A percentile compares a stretch with the other conserved stretches of the same genome.
phyloP scores from a whole-genome alignment of 35 echinoderm and acorn worm genomes.

The Lytechinus variegatus region DNA sequence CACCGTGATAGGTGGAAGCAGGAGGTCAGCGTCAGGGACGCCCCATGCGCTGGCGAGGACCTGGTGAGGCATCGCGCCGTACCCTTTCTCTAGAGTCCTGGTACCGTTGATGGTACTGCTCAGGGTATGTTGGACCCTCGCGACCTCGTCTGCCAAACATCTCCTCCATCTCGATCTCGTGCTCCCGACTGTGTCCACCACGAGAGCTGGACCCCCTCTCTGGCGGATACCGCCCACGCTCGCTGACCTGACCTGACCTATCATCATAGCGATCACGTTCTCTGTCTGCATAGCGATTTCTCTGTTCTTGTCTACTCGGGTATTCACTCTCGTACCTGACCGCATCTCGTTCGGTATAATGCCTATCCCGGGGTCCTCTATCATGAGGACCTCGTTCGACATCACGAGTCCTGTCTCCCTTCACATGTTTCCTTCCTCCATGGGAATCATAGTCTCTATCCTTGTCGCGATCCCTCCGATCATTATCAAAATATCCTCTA shows the following conservation, averaged over 20 bases:
- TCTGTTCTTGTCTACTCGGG: conserved; percentile 36
- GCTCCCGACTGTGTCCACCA: conserved; percentile 68
- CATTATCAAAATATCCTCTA: conserved; percentile 67
- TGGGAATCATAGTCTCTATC: conserved; percentile 90
- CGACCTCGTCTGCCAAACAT: conserved; percentile 76
- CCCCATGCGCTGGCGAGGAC: conserved; percentile 57
- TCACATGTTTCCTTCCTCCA: conserved; percentile 72
- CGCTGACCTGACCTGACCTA: conserved; percentile 31
- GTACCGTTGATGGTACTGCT: conserved; percentile 71
- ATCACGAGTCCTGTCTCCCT: conserved; percentile 96
- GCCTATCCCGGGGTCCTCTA: conserved; percentile 75
- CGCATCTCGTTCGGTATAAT: conserved; percentile 84
- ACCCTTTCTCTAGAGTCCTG: conserved; percentile 67
- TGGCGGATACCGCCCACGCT: conserved; percentile 50
- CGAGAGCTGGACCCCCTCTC: conserved; percentile 37
- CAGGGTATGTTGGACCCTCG: conserved; percentile 66
- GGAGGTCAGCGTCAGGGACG: conserved; percentile 65
- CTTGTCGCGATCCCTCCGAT: conserved; percentile 56
- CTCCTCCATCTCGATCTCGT: conserved; percentile 95
- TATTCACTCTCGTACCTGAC: conserved; percentile 95
- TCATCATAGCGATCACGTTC: conserved; percentile 64
- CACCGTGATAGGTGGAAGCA: conserved; percentile 32
- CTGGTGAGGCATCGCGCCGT: conserved; percentile 75
- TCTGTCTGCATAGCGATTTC: conserved; percentile 63
- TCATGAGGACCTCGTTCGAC: conserved; percentile 76